phyloP scores from a whole-genome alignment of 2,888 invertebrate genomes.

The Eledone cirrhosa region DNA sequence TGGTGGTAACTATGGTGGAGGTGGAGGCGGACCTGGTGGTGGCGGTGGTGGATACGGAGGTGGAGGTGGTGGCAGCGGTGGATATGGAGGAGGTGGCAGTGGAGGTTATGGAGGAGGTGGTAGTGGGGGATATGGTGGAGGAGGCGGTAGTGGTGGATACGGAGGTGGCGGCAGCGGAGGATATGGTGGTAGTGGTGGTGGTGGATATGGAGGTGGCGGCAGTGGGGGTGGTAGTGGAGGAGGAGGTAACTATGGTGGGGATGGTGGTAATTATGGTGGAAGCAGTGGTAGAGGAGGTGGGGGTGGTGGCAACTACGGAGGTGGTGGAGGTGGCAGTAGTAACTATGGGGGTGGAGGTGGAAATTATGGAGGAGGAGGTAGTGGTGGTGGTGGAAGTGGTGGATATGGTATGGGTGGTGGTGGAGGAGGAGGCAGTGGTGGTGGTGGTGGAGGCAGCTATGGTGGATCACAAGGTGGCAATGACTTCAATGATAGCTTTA shows the following conservation, averaged over 20 bases:
- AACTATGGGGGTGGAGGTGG: constrained; percentile 9
- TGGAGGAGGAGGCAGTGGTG: too few relatives aligned
- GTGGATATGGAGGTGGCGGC: background rate
- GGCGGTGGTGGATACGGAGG: background rate
- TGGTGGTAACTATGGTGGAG: constrained; percentile 40
- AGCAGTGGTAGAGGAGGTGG: background rate
- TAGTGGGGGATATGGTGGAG: background rate
- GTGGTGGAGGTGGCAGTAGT: background rate
- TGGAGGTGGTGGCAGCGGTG: background rate
- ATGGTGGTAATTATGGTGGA: background rate
- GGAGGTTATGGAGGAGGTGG: background rate
- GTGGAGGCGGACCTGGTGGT: background rate
- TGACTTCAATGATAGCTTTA: too few relatives aligned
- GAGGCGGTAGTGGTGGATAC: background rate
- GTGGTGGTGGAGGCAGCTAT: too few relatives aligned
- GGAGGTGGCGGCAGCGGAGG: background rate
- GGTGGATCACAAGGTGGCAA: too few relatives aligned
- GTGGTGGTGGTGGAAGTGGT: too few relatives aligned
- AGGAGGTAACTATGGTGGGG: background rate
- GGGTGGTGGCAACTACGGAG: background rate
- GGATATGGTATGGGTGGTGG: too few relatives aligned
- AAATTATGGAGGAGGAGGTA: background rate
- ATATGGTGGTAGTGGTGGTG: background rate
- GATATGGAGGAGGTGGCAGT: background rate
- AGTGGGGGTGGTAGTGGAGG: background rate